Evolutionary conservation across 2,888 invertebrate species (phyloP), one percentile per base, ranked within the genome.

Genomic region (Lucinisca nassula): DNA sequence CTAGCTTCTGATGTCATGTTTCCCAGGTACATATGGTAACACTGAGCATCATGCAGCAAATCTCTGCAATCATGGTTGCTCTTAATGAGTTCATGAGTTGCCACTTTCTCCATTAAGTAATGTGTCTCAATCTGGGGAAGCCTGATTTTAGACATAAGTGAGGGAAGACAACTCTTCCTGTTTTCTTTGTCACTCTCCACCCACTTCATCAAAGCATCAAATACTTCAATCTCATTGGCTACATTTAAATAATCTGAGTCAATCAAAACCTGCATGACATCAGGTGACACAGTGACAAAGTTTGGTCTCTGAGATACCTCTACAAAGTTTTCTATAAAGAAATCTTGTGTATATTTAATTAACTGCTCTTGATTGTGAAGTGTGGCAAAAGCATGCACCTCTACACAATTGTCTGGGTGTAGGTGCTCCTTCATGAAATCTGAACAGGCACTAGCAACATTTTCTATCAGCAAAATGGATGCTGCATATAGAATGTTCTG

Each of bases 401-500:
- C 95, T 72, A 97, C 94, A 92, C 96, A 97, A 91, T 97, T 97
- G 24, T 93, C 94, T 4, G 96, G 95, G 90, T 96, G 92, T 67
- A 97, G 94, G 84, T 96, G 96, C 10, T 94, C 93, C 75, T 96
- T 95, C 95, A 97, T 96, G 92, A 96, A 97, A 51, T 96, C 95
- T 88, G 96, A 96, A 85, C 97, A 97, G 0, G 95, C 96, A 40
- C 94, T 92, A 21, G 96, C 96, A 6, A 97, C 96, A 32, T 94
- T 92, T 83, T 97, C 96, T 70, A 97, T 95, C 93, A 96, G 96
- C 8, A 97, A 93, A 76, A 97, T 96, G 30, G 96, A 96, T 1
- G 97, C 95, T 0, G 97, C 96, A 91, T 96, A 96, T 24, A 97
- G 92, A n/a, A 97, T 89, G 4, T 95, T 93, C 92, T 97, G 97